Evolutionary conservation across 37 sponge, comb jelly and placozoan genomes (phyloP), one percentile per base, ranked within the genome.

Genomic region (Agelas oroides): DNA sequence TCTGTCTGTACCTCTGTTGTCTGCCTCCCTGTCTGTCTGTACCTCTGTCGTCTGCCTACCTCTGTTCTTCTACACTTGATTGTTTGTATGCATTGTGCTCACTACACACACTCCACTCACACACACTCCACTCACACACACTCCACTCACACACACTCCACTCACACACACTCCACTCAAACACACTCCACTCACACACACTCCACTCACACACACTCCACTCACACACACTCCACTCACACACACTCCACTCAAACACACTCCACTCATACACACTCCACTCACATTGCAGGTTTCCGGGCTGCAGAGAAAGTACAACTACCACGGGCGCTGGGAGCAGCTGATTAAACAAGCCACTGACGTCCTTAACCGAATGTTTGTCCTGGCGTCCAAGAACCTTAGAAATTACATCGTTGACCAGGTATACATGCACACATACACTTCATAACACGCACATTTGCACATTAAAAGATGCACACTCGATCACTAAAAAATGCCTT

Each of bases 361-460:
- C 1, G 73, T 95, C 30, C 86, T 95, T 23, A 88, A 84, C 65
- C 73, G 54, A 21, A 76, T 95, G 72, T 84, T 93, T 62, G 73
- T 96, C 2, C 39, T 97, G 21, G 98, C 94, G 18, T 66, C 84
- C 30, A 79, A 72, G 41, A 77, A 59, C 24, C 70, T 57, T 0
- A 54, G 96, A 53, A 97, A 97, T 80, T 96, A 91, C 81, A 97
- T 97, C 74, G 83, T 97, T 25, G 98, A 97, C 75, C 96, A 96
- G 89, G 93, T 85, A 8, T 40, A 59, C 30, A 14, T 69, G 0
- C 24, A 24, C 24, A 17, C 8, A 6, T 75, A 34, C n/a, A n/a
- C n/a, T 66, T 19, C n/a, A n/a, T n/a, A n/a, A n/a, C n/a, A 27
- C 63, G n/a, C 63, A 61, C 63, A 61, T 61, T 61, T 14, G 25